Evolutionary conservation across 2,888 invertebrate genomes (phyloP).

Genomic region (Tachina grossa): DNA sequence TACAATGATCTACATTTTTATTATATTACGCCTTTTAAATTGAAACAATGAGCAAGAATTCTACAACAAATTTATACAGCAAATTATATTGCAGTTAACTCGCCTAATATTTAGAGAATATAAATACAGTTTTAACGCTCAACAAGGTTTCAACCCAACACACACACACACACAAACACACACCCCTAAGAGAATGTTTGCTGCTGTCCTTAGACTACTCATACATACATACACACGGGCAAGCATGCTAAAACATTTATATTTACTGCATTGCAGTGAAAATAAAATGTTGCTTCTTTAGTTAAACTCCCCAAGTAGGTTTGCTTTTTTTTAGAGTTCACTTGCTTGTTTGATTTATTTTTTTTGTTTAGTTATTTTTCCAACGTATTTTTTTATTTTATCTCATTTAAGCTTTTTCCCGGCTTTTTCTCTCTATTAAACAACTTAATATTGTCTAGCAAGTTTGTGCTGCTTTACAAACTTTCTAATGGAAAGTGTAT

Average conservation of each 20-base stretch:
- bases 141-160: neutral
- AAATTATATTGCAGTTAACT: constrained; percentile 23
- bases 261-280: constrained; percentile 71
- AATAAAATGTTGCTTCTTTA: constrained; percentile 56
- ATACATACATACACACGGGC: neutral
- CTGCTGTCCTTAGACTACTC: neutral
- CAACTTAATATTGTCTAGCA: constrained; percentile 27
- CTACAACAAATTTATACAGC: constrained; percentile 16
- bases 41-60: constrained; percentile 12
- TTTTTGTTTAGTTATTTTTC: constrained; percentile 15
- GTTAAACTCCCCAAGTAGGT: constrained; percentile 67
- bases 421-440: constrained; percentile 7
- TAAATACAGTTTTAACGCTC: constrained; percentile 52
- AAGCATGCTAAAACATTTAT: constrained; percentile 37
- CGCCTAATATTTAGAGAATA: constrained; percentile 40
- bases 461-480: constrained; percentile 13
- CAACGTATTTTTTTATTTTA: constrained; percentile 10
- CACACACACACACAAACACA: neutral
- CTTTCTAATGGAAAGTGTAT: constrained; percentile 6
- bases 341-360: constrained; percentile 3
- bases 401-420: constrained; percentile 3
- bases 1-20: constrained; percentile 51
- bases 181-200: neutral
- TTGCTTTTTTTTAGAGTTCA: neutral
- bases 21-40: constrained; percentile 17